These are phyloP conservation scores for Yoshiicerus persimilis DNA, from an alignment of 1,140 invertebrate genomes.

Conservation along the genomic window DNA sequence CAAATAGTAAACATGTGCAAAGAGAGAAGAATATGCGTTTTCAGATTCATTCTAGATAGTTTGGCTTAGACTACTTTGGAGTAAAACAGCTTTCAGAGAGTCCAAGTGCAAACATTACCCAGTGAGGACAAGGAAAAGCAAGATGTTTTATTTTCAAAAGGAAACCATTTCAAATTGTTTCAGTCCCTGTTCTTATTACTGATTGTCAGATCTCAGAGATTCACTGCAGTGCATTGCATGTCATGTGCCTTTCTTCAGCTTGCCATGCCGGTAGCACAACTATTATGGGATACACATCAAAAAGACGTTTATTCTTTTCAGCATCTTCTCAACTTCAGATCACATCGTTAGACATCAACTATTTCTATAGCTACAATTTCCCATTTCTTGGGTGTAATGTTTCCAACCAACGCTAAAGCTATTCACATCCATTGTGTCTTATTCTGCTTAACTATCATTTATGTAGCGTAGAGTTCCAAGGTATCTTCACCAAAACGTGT, in stretches of 20 bases:
- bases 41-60: neutral
- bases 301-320: neutral
- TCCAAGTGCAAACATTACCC: neutral
- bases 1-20: conserved; percentile 1
- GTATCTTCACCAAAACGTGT: neutral
- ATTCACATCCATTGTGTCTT: neutral
- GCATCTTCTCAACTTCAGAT: neutral
- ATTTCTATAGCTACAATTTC: neutral
- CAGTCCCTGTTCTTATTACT: neutral
- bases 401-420: neutral
- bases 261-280: neutral
- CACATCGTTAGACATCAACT: neutral
- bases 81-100: neutral
- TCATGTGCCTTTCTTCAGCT: neutral
- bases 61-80: neutral
- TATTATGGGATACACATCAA: neutral
- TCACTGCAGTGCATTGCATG: neutral
- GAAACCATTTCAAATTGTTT: conserved; percentile 18
- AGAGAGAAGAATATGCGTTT: neutral
- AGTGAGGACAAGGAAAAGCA: neutral
- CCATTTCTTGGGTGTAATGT: neutral
- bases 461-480: neutral
- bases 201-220: neutral
- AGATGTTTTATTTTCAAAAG: neutral
- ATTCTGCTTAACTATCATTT: neutral